phyloP scores from a whole-genome alignment of 2,797 vertebrate species.

The Bryconaethiops microstoma region DNA sequence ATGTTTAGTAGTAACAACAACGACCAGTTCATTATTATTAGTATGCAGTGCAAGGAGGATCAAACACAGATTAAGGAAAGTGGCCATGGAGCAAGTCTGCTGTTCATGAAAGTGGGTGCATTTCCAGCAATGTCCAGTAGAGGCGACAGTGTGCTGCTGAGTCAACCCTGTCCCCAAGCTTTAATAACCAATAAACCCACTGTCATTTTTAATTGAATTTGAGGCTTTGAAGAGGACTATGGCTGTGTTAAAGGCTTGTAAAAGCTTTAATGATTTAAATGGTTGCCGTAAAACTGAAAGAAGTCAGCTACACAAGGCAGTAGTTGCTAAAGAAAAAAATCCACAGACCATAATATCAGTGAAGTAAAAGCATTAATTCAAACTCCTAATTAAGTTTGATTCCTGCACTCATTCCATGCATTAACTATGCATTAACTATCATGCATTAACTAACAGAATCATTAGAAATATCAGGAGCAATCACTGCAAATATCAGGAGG shows the following conservation, averaged over 20 bases:
- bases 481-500: no score
- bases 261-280: neutral
- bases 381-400: neutral
- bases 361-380: neutral
- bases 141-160: slow-evolving; percentile 1
- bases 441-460: neutral
- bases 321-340: no score
- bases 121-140: neutral
- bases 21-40: no score
- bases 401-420: neutral
- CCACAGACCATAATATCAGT: no score
- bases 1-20: neutral
- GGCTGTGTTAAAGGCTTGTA: neutral
- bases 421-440: neutral
- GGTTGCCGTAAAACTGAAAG: neutral
- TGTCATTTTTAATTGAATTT: neutral
- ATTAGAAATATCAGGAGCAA: no score
- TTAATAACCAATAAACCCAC: no score
- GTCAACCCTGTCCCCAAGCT: neutral
- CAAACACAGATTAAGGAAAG: neutral
- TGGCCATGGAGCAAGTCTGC: neutral
- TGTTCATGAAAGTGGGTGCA: neutral
- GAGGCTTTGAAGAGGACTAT: neutral
- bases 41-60: no score
- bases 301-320: neutral